Conservation (phyloP, 30 jellyfish, hydroid and myxozoan species). For the Hydractinia symbiolongicarpus region DNA sequence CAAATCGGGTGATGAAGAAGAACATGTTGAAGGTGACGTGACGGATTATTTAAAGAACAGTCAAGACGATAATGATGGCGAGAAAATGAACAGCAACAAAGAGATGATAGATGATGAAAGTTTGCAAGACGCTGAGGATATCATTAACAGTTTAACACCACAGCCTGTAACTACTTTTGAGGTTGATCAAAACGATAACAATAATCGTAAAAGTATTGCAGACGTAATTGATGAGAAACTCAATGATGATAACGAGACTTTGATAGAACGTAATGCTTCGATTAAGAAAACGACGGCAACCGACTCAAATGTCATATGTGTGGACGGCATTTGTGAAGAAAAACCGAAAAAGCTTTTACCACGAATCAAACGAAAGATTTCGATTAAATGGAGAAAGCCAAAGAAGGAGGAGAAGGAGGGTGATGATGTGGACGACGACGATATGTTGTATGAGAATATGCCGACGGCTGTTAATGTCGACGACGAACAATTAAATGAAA, state of each 20-base stretch:
- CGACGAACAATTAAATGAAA: conserved; percentile 37
- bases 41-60: not conserved
- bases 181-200: not conserved
- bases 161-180: not conserved
- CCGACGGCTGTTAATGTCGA: conserved; percentile 28
- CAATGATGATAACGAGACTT: conserved; percentile 26
- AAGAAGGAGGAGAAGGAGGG: conserved; percentile 16
- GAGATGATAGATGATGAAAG: not conserved
- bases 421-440: conserved; percentile 14
- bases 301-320: not conserved
- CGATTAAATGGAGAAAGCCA: conserved; percentile 19
- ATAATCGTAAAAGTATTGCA: conserved; percentile 34
- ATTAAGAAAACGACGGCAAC: not conserved
- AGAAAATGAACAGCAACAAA: not conserved
- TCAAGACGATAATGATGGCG: not conserved
- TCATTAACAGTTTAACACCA: not conserved
- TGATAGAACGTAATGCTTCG: conserved; percentile 30
- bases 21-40: not conserved
- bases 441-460: conserved; percentile 10
- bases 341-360: conserved; percentile 29
- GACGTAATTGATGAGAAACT: conserved; percentile 24
- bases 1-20: not conserved
- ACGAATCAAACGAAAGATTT: conserved; percentile 25
- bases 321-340: conserved; percentile 1
- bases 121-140: conserved; percentile 2